phyloP scores from a whole-genome alignment of 2,888 invertebrate species.

The Baronia brevicornis region DNA sequence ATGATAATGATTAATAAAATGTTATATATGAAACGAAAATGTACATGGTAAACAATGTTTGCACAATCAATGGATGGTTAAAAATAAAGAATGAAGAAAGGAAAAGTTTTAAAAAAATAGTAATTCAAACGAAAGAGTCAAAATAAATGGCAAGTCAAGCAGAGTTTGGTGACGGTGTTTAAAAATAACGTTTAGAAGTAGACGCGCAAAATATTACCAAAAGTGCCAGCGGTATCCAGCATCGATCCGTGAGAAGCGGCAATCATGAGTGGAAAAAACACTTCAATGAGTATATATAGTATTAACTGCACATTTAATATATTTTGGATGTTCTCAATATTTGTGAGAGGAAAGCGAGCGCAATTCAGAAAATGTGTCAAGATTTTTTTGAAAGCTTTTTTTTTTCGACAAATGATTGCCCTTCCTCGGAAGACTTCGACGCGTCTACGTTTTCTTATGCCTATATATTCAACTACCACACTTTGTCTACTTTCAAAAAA shows the following conservation, averaged over 20 bases:
- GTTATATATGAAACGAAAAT: too few relatives aligned
- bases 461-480: conserved; percentile 71
- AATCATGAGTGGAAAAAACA: conserved; percentile 75
- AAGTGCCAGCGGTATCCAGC: conserved; percentile 68
- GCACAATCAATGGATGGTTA: not conserved
- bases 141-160: conserved; percentile 41
- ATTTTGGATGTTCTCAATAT: conserved; percentile 19
- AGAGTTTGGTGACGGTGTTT: conserved; percentile 40
- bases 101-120: not conserved
- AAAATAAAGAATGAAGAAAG: not conserved
- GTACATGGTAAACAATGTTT: not conserved
- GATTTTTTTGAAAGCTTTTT: conserved; percentile 74
- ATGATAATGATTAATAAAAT: conserved; percentile 1
- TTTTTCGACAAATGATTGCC: conserved; percentile 74
- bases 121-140: not conserved
- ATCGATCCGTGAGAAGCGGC: conserved; percentile 71
- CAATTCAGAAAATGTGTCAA: conserved; percentile 83
- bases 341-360: conserved; percentile 50
- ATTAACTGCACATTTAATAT: conserved; percentile 31
- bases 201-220: conserved; percentile 52
- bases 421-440: conserved; percentile 41
- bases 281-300: conserved; percentile 58
- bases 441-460: conserved; percentile 38
- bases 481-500: conserved; percentile 77
- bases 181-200: conserved; percentile 28